phyloP scores from a whole-genome alignment of 2,888 invertebrate species.

The Callosobruchus maculatus region DNA sequence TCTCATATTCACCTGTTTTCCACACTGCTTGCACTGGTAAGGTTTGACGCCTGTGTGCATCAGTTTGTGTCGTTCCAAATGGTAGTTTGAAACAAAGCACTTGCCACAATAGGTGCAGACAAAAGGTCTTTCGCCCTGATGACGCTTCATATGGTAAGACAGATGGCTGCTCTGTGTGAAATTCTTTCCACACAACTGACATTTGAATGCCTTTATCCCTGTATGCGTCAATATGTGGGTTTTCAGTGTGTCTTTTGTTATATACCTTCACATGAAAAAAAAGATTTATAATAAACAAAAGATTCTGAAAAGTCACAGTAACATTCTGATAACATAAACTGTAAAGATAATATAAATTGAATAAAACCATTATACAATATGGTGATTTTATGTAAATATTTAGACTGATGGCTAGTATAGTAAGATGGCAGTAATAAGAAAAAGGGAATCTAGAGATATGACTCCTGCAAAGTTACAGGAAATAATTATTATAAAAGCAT shows the following conservation, averaged over 20 bases:
- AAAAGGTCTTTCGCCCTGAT: conserved; percentile 22
- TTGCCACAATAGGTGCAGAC: conserved; percentile 21
- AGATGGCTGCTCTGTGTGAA: conserved; percentile 24
- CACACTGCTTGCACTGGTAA: conserved; percentile 29
- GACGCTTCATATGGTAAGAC: conserved; percentile 23
- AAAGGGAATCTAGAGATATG: too few relatives aligned
- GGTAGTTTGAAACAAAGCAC: conserved; percentile 22
- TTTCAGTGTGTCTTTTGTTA: conserved; percentile 24
- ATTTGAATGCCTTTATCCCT: conserved; percentile 22
- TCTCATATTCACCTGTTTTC: conserved; percentile 16
- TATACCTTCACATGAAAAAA: conserved; percentile 6
- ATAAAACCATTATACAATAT: too few relatives aligned
- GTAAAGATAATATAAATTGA: too few relatives aligned
- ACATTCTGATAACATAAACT: too few relatives aligned
- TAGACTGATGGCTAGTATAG: too few relatives aligned
- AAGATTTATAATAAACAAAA: too few relatives aligned
- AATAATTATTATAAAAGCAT: too few relatives aligned
- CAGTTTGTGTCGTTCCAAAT: conserved; percentile 23
- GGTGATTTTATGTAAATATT: too few relatives aligned
- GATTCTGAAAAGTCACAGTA: too few relatives aligned
- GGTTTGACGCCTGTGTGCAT: conserved; percentile 27
- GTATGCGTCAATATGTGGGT: conserved; percentile 23
- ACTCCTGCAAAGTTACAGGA: too few relatives aligned
- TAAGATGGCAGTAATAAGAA: too few relatives aligned
- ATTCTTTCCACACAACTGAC: conserved; percentile 20